phyloP scores from a whole-genome alignment of 2,113 vertebrate species.

The Erythrocercus mccallii region DNA sequence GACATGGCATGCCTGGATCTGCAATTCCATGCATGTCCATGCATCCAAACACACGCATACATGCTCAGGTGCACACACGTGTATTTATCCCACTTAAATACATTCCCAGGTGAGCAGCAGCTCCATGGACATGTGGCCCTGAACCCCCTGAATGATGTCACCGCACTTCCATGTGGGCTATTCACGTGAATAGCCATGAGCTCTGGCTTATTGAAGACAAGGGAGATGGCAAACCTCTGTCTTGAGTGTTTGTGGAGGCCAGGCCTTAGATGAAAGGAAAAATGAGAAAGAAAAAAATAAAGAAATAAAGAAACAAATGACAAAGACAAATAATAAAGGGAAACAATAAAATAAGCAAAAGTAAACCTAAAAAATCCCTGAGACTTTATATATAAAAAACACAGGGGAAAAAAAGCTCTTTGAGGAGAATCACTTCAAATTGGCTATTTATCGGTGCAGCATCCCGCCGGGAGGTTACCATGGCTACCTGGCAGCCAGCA shows the following conservation, averaged over 20 bases:
- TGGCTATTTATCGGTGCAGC: slow-evolving; percentile 32
- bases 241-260: not conserved
- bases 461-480: slow-evolving; percentile 57
- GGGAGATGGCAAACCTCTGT: not conserved
- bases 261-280: not conserved
- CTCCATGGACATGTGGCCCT: not conserved
- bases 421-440: slow-evolving; percentile 13
- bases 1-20: rapidly evolving
- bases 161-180: not conserved
- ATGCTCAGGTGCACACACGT: rapidly evolving
- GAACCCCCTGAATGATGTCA: rapidly evolving
- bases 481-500: slow-evolving; percentile 34
- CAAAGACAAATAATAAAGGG: not conserved
- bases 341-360: not conserved
- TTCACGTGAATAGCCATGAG: not conserved
- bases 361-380: not conserved
- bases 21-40: not conserved
- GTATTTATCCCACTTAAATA: not conserved
- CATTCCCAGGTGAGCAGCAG: rapidly evolving
- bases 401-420: not conserved
- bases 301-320: not conserved
- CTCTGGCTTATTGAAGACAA: not conserved
- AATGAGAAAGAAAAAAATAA: not conserved
- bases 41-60: not conserved
- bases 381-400: not conserved